Evolutionary conservation across 2,797 vertebrate genomes (phyloP).

Genomic region (Leptoclinus maculatus): DNA sequence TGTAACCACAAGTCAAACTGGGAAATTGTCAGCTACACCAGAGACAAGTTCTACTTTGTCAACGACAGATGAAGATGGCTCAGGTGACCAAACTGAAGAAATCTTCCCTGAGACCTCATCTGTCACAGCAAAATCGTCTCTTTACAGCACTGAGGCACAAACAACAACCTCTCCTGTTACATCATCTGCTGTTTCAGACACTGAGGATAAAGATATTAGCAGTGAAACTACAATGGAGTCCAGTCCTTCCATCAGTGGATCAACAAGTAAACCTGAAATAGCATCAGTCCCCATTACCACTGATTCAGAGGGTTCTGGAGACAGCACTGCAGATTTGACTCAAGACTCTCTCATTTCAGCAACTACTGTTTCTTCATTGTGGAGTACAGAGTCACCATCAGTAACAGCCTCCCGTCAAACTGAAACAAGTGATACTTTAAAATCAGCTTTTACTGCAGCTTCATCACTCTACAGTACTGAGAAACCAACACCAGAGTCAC

Average conservation of each 20-base stretch:
- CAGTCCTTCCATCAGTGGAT: neutral
- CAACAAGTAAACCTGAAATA: neutral
- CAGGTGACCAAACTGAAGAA: neutral
- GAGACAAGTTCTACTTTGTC: neutral
- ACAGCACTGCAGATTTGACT: neutral
- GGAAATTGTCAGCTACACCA: no score
- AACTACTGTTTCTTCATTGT: neutral
- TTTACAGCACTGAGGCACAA: neutral
- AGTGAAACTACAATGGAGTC: neutral
- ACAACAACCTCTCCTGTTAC: neutral
- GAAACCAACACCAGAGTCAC: neutral
- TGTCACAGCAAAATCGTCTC: neutral
- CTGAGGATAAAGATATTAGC: neutral
- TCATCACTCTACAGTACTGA: slow-evolving; percentile 18
- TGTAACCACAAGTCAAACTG: neutral
- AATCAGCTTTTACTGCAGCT: neutral
- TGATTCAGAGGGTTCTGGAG: neutral
- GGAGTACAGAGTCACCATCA: slow-evolving; percentile 14
- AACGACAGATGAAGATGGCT: slow-evolving; percentile 1
- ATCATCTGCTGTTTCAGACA: neutral
- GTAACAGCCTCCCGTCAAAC: neutral
- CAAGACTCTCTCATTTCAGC: neutral
- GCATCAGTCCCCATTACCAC: accelerated
- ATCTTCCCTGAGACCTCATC: neutral
- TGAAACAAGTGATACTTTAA: neutral